Percentiles rank a stretch among this genome's conserved stretches.
Conservation (phyloP, 2,113 vertebrate species). For the Xenopus borealis region DNA sequence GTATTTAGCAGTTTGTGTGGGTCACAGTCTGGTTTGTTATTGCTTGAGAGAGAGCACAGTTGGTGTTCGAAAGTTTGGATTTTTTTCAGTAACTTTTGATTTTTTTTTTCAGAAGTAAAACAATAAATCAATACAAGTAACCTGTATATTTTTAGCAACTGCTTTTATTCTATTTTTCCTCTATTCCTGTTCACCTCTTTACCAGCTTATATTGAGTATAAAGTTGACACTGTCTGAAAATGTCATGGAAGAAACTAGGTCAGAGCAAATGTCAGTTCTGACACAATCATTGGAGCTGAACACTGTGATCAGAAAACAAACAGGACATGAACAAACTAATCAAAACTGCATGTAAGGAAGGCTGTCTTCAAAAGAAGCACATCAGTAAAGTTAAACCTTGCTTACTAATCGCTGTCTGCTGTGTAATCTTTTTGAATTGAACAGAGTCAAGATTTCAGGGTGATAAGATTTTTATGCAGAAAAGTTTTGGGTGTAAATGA, state of each 20-base stretch:
- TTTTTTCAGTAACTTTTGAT: too few relatives aligned
- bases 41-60: too few relatives aligned
- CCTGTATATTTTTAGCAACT: not conserved
- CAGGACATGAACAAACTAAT: constrained; percentile 12
- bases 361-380: not conserved
- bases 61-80: too few relatives aligned
- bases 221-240: constrained; percentile 4
- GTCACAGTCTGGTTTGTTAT: too few relatives aligned
- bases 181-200: constrained; percentile 18
- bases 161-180: constrained; percentile 12
- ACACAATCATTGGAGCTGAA: constrained; percentile 38
- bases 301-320: constrained; percentile 28
- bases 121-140: not conserved
- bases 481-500: too few relatives aligned
- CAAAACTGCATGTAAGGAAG: constrained; percentile 28
- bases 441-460: not conserved
- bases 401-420: not conserved
- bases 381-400: not conserved
- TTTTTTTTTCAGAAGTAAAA: too few relatives aligned
- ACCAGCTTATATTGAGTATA: constrained; percentile 20
- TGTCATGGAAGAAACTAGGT: constrained; percentile 30
- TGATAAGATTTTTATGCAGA: too few relatives aligned
- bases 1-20: too few relatives aligned
- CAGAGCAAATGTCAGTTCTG: constrained; percentile 39
- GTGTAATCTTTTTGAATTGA: not conserved